Base-by-base conservation (phyloP, 2,113 vertebrate genomes). In the Chionomys nivalis region DNA sequence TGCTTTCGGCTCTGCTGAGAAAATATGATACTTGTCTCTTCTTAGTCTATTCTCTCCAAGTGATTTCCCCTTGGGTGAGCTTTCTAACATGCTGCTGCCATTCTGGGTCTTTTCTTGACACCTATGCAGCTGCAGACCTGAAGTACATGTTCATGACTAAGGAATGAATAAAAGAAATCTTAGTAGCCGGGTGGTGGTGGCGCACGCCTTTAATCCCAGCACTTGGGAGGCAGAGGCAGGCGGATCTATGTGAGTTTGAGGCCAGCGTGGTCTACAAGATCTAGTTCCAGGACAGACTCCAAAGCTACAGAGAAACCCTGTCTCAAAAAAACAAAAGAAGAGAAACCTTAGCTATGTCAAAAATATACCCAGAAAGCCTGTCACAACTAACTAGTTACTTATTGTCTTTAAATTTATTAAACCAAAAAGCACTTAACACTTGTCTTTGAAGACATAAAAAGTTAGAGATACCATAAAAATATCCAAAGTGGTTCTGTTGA, bases 371-470 rank as follows among this genome's bases (percentile, higher is more conserved):
- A 87, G 31, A n/a, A 91, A 66, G 52, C 13, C 28, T 91, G 24
- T 24, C 26, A 19, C 68, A 68, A 82, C 49, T 5, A 31, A 75
- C 31, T 24, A 28, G 36, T 3, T 90, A 47, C 44, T 88, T 94
- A 52, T 94, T 24, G 73, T n/a, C 66, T 68, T 68, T 66, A 77
- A 47, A 87, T 76, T 66, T 81, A 93, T 65, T 96, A 90, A 92
- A 49, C 17, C 16, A 17, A 68, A 93, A 78, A 79, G 44, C 81
- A 26, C 36, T 95, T 79, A 92, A 2, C 33, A 58, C 42, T 93
- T 65, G 16, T n/a, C 16, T 61, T 93, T 95, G 72, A 89, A 91
- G 58, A 63, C 36, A 52, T 79, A 90, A 90, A 83, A 16, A 49
- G 7, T 61, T 70, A 86, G 19, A 85, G 39, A 66, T 47, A 83